phyloP scores from a whole-genome alignment of 2,113 vertebrate genomes.

The Rutilus rutilus region DNA sequence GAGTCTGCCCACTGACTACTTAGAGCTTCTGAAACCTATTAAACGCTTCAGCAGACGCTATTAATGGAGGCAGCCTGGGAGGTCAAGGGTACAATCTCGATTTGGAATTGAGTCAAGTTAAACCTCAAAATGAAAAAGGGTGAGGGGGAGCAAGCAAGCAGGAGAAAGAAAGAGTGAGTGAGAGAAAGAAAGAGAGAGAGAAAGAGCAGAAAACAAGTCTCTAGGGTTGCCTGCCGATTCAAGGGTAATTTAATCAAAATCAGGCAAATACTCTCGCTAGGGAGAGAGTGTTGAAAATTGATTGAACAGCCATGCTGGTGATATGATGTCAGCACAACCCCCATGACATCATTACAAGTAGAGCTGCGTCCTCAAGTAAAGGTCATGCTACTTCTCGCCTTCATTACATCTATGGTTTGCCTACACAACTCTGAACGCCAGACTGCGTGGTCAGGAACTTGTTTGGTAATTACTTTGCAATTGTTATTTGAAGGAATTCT shows the following conservation, averaged over 20 bases:
- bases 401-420: conserved; percentile 17
- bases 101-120: conserved; percentile 64
- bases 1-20: conserved; percentile 57
- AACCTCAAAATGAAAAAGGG: conserved; percentile 56
- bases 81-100: conserved; percentile 60
- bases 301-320: conserved; percentile 49
- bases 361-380: conserved; percentile 37
- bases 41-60: conserved; percentile 61
- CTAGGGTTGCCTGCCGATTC: conserved; percentile 57
- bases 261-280: conserved; percentile 47
- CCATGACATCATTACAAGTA: conserved; percentile 49
- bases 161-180: conserved; percentile 11
- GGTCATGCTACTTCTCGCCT: conserved; percentile 34
- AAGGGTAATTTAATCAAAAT: conserved; percentile 64
- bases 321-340: conserved; percentile 50
- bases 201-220: conserved; percentile 42
- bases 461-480: conserved; percentile 8
- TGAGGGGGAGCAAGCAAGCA: conserved; percentile 42
- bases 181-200: conserved; percentile 5
- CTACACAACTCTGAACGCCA: conserved; percentile 37
- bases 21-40: conserved; percentile 62
- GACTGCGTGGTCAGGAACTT: neutral
- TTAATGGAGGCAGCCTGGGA: conserved; percentile 60
- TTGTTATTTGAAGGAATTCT: neutral
- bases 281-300: conserved; percentile 50